Conservation (phyloP, 2,888 invertebrate species). For the Lasioglossum malachurum region DNA sequence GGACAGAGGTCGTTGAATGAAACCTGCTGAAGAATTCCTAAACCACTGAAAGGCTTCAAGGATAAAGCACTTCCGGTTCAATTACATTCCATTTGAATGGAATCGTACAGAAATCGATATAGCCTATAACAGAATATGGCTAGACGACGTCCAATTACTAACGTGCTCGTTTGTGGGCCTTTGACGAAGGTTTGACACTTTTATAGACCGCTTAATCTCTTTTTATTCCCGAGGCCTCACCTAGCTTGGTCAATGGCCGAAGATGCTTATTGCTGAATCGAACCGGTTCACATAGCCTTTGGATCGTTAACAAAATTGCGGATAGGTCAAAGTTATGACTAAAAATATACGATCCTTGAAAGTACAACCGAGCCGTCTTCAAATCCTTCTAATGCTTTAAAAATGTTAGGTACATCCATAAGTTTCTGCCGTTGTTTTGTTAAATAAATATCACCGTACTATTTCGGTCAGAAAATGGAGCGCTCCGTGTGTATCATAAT, state of each 20-base stretch:
- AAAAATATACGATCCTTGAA: background rate
- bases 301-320: background rate
- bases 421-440: too few species aligned
- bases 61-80: background rate
- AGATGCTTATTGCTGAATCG: background rate
- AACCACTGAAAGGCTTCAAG: background rate
- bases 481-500: background rate
- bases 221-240: background rate
- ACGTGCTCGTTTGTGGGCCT: background rate
- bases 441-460: too few species aligned
- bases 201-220: background rate
- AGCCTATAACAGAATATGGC: background rate
- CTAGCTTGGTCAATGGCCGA: slow-evolving; percentile 1
- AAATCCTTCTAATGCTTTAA: too few species aligned
- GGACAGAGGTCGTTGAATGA: background rate
- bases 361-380: too few species aligned
- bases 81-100: background rate
- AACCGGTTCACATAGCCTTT: background rate
- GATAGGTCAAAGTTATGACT: too few species aligned
- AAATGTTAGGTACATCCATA: too few species aligned
- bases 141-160: background rate
- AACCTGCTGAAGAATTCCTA: background rate
- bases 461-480: too few species aligned
- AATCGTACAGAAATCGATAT: background rate
- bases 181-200: slow-evolving; percentile 5